These are phyloP conservation scores for Staurois parvus DNA, from an alignment of 2,797 vertebrate genomes.

Conservation along the genomic window DNA sequence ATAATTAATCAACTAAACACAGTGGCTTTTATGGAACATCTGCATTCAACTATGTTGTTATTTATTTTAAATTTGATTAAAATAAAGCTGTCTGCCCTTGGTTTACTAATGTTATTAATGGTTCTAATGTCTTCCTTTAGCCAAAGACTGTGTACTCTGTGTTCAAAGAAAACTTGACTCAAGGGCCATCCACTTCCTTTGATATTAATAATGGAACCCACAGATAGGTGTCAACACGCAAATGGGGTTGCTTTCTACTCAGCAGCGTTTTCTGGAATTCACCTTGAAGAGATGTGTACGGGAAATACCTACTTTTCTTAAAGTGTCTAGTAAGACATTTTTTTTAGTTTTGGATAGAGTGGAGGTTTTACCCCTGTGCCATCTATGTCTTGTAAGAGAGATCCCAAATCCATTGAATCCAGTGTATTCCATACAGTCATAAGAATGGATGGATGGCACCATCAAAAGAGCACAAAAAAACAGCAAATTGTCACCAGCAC, in stretches of 20 bases:
- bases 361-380: too few species aligned
- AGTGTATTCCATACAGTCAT: too few species aligned
- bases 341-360: too few species aligned
- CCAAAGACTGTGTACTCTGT: not conserved
- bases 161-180: not conserved
- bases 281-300: not conserved
- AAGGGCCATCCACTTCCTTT: not conserved
- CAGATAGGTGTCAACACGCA: not conserved
- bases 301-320: not conserved
- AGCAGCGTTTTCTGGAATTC: not conserved
- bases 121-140: constrained; percentile 12
- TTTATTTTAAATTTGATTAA: not conserved
- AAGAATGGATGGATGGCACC: too few species aligned
- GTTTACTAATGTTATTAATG: constrained; percentile 15
- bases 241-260: not conserved
- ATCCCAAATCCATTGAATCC: too few species aligned
- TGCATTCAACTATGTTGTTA: not conserved
- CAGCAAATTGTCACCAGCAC: too few species aligned
- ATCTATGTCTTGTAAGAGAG: too few species aligned
- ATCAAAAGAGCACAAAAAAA: too few species aligned
- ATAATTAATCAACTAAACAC: not conserved
- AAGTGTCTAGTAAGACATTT: not conserved
- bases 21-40: constrained; percentile 13
- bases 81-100: not conserved
- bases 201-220: not conserved